Evolutionary conservation across 2,888 invertebrate genomes (phyloP).

Genomic region (Caenorhabditis sp.): DNA sequence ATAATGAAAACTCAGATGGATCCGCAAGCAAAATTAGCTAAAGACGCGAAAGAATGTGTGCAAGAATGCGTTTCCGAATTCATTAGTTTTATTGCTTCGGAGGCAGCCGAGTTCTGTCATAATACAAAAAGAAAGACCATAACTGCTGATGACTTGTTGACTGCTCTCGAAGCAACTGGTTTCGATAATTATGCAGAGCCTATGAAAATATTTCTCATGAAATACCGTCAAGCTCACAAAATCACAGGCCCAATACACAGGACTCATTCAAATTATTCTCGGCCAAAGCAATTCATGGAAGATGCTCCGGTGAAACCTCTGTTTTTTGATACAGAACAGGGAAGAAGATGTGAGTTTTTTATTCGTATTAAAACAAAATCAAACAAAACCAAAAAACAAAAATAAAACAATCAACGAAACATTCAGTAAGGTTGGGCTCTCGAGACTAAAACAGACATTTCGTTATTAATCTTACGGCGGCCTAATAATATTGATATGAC

Average conservation of each 20-base stretch:
- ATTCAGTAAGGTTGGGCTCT: too few relatives aligned
- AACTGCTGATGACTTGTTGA: slow-evolving; percentile 91
- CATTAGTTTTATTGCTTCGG: slow-evolving; percentile 98
- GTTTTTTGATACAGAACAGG: slow-evolving; percentile 40
- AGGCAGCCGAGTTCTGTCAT: slow-evolving; percentile 96
- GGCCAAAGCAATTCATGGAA: slow-evolving; percentile 26
- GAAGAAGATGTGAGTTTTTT: slow-evolving; percentile 36
- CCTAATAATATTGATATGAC: too few relatives aligned
- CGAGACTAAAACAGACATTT: neutral
- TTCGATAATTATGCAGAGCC: slow-evolving; percentile 99
- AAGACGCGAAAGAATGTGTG: slow-evolving; percentile 96
- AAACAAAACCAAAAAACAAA: too few relatives aligned
- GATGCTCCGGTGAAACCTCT: slow-evolving; percentile 41
- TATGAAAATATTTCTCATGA: slow-evolving; percentile 84
- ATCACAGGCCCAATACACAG: slow-evolving; percentile 46
- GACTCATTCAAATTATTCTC: slow-evolving; percentile 25
- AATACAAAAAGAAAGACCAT: slow-evolving; percentile 98
- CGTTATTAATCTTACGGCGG: too few relatives aligned
- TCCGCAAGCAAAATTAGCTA: slow-evolving; percentile 90
- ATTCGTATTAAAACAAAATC: too few relatives aligned
- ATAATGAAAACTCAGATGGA: slow-evolving; percentile 99
- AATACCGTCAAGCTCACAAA: slow-evolving; percentile 49
- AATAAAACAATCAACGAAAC: too few relatives aligned
- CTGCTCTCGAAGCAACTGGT: slow-evolving; percentile 87
- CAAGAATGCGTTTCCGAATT: slow-evolving; percentile 98